Conservation (phyloP, 2,113 vertebrate genomes). For the Ceyx melanurus region DNA sequence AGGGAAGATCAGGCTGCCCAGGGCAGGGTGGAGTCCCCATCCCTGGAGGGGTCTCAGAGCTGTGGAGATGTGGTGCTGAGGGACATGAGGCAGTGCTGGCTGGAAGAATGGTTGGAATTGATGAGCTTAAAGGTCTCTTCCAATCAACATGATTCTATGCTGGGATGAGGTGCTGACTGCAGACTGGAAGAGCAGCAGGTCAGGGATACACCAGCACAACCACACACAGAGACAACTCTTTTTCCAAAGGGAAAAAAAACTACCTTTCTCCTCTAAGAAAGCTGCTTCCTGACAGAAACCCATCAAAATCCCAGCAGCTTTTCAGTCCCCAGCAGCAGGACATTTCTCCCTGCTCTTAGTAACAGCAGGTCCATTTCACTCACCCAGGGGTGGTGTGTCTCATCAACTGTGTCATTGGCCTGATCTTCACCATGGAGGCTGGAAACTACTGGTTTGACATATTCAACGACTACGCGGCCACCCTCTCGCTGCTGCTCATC, state of each 20-base stretch:
- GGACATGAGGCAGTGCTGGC: not conserved
- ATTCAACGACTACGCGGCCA: conserved; percentile 91
- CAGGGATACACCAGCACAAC: not conserved
- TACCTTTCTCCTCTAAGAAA: not conserved
- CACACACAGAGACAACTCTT: not conserved
- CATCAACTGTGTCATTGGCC: conserved; percentile 80
- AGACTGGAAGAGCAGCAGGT: not conserved
- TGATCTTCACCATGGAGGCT: conserved; percentile 86
- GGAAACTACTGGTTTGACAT: conserved; percentile 96
- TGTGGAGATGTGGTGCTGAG: not conserved
- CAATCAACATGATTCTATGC: not conserved
- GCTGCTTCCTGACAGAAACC: not conserved
- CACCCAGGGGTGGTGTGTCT: conserved; percentile 83
- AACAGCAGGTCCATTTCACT: not conserved
- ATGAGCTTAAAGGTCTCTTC: not conserved
- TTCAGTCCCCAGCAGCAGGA: not conserved
- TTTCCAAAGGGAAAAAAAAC: not conserved
- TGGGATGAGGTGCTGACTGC: not conserved
- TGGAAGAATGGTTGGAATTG: not conserved
- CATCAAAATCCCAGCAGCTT: not conserved
- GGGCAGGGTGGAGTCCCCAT: not conserved
- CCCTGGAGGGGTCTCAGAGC: not conserved
- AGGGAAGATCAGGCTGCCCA: not conserved
- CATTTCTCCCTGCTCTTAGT: not conserved
- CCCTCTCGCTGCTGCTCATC: conserved; percentile 88